phyloP scores from a whole-genome alignment of 2,113 vertebrate genomes.

The Ardeotis arabs region DNA sequence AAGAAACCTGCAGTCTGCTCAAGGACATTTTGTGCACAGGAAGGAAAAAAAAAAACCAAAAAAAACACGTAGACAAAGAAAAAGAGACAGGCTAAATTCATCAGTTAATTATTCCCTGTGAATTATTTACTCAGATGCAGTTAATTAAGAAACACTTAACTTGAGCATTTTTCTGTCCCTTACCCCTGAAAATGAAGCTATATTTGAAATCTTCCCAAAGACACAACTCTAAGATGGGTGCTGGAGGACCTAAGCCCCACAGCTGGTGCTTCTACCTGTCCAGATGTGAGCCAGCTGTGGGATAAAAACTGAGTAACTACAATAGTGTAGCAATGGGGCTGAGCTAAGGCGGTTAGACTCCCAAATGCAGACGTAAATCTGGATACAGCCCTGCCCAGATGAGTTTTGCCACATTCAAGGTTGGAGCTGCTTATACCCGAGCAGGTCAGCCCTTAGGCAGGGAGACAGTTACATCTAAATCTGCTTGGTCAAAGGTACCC shows the following conservation, averaged over 20 bases:
- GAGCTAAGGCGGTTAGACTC: background rate
- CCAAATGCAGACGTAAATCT: background rate
- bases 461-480: background rate
- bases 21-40: slow-evolving; percentile 2
- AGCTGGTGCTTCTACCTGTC: background rate
- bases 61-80: background rate
- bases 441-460: background rate
- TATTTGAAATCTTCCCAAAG: background rate
- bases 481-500: background rate
- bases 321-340: rapidly evolving
- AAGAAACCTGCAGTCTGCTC: slow-evolving; percentile 47
- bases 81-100: background rate
- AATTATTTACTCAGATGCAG: slow-evolving; percentile 57
- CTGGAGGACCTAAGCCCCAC: background rate
- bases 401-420: background rate
- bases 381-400: background rate
- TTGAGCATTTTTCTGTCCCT: background rate
- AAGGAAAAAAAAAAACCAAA: background rate
- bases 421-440: background rate
- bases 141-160: slow-evolving; percentile 54
- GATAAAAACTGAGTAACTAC: background rate
- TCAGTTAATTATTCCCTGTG: slow-evolving; percentile 47
- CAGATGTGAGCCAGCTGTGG: background rate
- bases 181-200: background rate
- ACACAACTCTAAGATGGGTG: background rate